Conservation (phyloP, 2,113 vertebrate genomes). For the Tragelaphus imberbis region DNA sequence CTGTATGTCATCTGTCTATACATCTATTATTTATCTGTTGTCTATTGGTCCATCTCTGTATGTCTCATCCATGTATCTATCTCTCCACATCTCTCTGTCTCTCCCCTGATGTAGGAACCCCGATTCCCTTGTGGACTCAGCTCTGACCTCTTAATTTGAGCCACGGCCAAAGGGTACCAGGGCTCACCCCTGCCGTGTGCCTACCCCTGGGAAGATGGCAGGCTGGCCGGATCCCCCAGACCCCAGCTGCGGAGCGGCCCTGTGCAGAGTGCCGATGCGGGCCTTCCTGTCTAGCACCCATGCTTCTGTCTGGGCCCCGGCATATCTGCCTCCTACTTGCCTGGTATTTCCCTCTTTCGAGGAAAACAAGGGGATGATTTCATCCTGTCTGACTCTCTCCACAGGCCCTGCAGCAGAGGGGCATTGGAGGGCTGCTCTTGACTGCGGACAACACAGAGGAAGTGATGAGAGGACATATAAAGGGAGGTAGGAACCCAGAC, state of each 20-base stretch:
- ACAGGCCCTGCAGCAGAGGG: slow-evolving; percentile 86
- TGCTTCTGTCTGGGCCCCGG: background rate
- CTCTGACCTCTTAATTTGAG: background rate
- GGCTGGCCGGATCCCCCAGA: background rate
- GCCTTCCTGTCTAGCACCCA: background rate
- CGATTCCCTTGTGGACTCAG: background rate
- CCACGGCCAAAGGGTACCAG: background rate
- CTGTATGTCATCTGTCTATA: fast-evolving
- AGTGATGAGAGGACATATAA: slow-evolving; percentile 79
- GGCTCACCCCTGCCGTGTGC: no score
- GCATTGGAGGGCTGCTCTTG: slow-evolving; percentile 88
- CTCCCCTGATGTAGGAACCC: background rate
- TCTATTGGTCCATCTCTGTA: background rate
- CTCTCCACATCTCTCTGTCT: background rate
- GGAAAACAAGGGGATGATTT: background rate
- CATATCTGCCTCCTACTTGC: background rate
- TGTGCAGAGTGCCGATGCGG: background rate
- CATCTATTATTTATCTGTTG: fast-evolving
- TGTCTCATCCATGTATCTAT: background rate
- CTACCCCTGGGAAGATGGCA: no score
- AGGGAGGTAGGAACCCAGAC: slow-evolving; percentile 85
- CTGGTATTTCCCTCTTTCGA: background rate
- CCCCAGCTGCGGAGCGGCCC: background rate
- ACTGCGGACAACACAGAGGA: slow-evolving; percentile 88
- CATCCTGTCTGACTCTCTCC: background rate